These are phyloP conservation scores for Apotomis betuletana DNA, from an alignment of 2,888 invertebrate genomes.

Conservation along the genomic window DNA sequence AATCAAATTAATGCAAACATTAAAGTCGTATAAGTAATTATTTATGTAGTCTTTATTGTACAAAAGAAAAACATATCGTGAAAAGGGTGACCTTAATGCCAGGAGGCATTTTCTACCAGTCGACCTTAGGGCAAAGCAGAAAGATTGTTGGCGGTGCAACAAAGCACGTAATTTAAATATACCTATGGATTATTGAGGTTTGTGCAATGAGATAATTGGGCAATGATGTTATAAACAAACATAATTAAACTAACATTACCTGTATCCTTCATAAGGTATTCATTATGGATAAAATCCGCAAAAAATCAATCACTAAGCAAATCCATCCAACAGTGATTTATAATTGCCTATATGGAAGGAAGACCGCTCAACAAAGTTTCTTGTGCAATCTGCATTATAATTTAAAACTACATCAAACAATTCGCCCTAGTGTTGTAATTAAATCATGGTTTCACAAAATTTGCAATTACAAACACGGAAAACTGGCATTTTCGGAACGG, in stretches of 20 bases:
- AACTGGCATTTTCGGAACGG: not conserved
- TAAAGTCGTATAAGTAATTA: not conserved
- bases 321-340: constrained; percentile 35
- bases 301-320: constrained; percentile 33
- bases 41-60: too few relatives aligned
- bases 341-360: constrained; percentile 53
- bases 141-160: too few relatives aligned
- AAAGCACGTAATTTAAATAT: too few relatives aligned
- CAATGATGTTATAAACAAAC: constrained; percentile 11
- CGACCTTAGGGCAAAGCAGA: too few relatives aligned
- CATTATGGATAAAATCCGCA: constrained; percentile 31
- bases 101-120: too few relatives aligned
- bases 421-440: constrained; percentile 9
- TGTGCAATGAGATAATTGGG: constrained; percentile 8
- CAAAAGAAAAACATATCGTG: too few relatives aligned
- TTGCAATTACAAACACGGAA: constrained; percentile 29
- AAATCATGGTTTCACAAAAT: constrained; percentile 33
- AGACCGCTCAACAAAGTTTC: constrained; percentile 51
- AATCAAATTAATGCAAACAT: not conserved
- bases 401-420: constrained; percentile 25
- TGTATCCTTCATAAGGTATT: constrained; percentile 29
- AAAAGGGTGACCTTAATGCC: too few relatives aligned
- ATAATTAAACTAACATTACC: constrained; percentile 17
- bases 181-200: not conserved
- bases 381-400: constrained; percentile 54